Base-by-base conservation (phyloP, 2,888 invertebrate species). In the Epicampocera succincta region DNA sequence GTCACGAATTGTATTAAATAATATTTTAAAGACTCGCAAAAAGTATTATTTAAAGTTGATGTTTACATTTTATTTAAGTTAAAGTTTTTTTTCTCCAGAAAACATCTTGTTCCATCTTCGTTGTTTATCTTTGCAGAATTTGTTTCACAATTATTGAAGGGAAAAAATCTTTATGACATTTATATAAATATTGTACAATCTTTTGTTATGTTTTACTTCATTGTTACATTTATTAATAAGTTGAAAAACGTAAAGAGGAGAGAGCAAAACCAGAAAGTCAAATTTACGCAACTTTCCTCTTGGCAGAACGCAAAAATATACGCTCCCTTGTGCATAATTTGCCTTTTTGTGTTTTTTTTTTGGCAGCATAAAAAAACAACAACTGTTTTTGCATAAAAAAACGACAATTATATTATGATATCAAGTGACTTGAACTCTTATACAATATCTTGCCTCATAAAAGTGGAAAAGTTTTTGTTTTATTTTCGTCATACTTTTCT, bases 291-390 rank as follows among this genome's bases (percentile, higher is more conserved):
- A 63, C 13, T 73, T 69, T 63, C 25, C 17, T 63, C 13, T 19
- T 19, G 5, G 15, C 1, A 46, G 71, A 54, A 54, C 42, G 4
- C 38, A 38, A 60, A 71, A 66, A 25, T 33, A 48, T 74, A 60
- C 48, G 61, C 21, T 83, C 80, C 77, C 83, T 13, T 54, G 74
- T 75, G 83, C 77, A 80, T 83, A 77, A 80, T 83, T 77, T 83
- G 21, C 46, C 48, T 68, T 44, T 13, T 48, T 46, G 17, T 56
- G 50, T 38, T 25, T 54, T 68, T 44, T 13, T 48, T 46, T 25
- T 56, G 50, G 44, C 25, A n/a, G 48, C 54, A 63, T 61, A 42
- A 58, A 50, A 25, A 46, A 52, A 8, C n/a, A n/a, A n/a, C n/a
- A n/a, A n/a, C n/a, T n/a, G n/a, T n/a, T 50, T 38, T 40, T 25